Evolutionary conservation across 1,140 invertebrate species (phyloP), one percentile per base, ranked within the genome.

Genomic region (Temnothorax curvispinosus): DNA sequence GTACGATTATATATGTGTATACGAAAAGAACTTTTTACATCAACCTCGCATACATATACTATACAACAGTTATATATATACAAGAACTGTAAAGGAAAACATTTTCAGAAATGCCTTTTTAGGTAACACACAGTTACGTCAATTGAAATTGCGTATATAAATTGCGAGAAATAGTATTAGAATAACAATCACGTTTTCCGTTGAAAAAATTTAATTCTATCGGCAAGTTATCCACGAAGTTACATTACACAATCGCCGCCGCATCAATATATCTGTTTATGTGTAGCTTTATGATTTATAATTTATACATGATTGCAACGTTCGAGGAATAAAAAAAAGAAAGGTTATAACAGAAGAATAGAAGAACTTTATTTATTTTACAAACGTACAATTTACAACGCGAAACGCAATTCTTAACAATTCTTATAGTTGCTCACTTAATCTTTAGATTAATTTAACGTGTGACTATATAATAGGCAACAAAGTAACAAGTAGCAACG

Each of bases 321-420:
- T 54, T 54, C 18, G 7, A 47, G 18, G 41, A 47, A 71, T 50
- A 4, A 50, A 56, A n/a, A 67, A 60, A n/a, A 15, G 9, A 44
- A 44, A 35, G 15, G 15, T 27, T 27, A 27, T 38, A 2, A 21
- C 38, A 13, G 44, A 18, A 13, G 5, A 47, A 35, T 7, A 35
- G 4, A 62, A 38, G 13, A 21, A 35, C 47, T 50, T 87, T 8
- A n/a, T 82, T 74, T 84, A 67, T 84, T 84, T 84, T 75, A 82
- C 32, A 67, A 58, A 13, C 11, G 0, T 64, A 65, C 13, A 85
- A 18, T 41, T 7, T 78, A 78, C 35, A 69, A 80, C 35, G 7
- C 52, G n/a, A 52, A 64, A 80, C 32, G 52, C 0, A 38, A 21
- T 13, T 65, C 38, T 27, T 41, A 69, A 80, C 62, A 80, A 41